Conservation (phyloP, 2,888 invertebrate species). For the Cylindroiulus punctatus region DNA sequence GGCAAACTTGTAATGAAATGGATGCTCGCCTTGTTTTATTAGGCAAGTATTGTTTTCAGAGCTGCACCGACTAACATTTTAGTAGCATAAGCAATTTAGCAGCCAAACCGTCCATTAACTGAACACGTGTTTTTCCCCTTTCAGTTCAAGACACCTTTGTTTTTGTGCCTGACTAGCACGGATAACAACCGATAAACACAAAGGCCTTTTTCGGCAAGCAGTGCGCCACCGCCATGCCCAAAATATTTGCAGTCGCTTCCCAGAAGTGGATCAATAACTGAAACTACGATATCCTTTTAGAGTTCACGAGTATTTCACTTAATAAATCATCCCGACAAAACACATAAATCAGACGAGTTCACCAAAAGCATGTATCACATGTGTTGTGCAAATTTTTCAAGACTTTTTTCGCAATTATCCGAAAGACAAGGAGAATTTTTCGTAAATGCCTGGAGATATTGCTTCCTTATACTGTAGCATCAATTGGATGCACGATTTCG, state of each 20-base stretch:
- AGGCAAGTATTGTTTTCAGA: neutral
- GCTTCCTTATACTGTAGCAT: neutral
- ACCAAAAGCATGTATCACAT: neutral
- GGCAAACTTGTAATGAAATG: neutral
- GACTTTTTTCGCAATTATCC: neutral
- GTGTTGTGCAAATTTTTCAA: neutral
- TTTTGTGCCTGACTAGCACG: neutral
- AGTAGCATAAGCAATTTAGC: neutral
- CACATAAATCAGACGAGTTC: neutral
- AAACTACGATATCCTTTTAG: neutral
- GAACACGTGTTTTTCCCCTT: neutral
- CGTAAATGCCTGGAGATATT: neutral
- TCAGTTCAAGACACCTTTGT: neutral
- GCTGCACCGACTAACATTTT: neutral
- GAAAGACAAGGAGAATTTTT: neutral
- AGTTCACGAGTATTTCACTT: neutral
- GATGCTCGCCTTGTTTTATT: neutral
- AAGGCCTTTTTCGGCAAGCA: constrained; percentile 6
- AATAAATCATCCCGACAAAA: neutral
- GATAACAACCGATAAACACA: neutral
- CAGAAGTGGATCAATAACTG: neutral
- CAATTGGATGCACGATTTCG: neutral
- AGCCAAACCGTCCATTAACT: neutral
- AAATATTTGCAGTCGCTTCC: neutral
- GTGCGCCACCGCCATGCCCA: neutral